Conservation (phyloP, 2,797 vertebrate genomes). For the Nyctalus aviator region DNA sequence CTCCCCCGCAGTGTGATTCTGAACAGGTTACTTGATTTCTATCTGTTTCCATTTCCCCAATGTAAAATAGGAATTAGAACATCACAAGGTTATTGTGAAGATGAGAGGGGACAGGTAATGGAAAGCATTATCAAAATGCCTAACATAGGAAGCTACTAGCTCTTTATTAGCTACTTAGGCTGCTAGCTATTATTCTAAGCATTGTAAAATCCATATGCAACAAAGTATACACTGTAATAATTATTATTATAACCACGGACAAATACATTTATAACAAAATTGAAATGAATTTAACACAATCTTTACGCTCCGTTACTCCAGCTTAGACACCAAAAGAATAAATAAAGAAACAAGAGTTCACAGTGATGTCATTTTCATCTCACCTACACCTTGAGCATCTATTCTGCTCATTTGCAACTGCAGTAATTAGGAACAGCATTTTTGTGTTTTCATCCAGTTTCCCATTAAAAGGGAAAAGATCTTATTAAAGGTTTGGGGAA, state of each 20-base stretch:
- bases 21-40: neutral
- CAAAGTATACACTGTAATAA: neutral
- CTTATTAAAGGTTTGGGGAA: neutral
- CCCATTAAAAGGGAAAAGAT: constrained; percentile 6
- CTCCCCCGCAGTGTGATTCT: neutral
- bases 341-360: neutral
- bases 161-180: neutral
- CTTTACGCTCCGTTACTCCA: neutral
- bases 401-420: neutral
- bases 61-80: neutral
- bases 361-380: constrained; percentile 14
- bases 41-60: neutral
- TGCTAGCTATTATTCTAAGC: constrained; percentile 1
- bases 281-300: neutral
- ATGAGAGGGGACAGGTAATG: neutral
- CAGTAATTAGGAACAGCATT: neutral
- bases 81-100: neutral
- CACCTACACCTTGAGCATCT: neutral
- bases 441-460: constrained; percentile 2
- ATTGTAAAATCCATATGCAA: neutral
- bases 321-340: neutral
- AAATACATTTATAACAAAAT: constrained; percentile 34
- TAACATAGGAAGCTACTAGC: neutral
- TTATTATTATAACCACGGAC: neutral
- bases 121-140: neutral